Evolutionary conservation across 2,888 invertebrate species (phyloP).

Genomic region (Diadegma fenestrale): DNA sequence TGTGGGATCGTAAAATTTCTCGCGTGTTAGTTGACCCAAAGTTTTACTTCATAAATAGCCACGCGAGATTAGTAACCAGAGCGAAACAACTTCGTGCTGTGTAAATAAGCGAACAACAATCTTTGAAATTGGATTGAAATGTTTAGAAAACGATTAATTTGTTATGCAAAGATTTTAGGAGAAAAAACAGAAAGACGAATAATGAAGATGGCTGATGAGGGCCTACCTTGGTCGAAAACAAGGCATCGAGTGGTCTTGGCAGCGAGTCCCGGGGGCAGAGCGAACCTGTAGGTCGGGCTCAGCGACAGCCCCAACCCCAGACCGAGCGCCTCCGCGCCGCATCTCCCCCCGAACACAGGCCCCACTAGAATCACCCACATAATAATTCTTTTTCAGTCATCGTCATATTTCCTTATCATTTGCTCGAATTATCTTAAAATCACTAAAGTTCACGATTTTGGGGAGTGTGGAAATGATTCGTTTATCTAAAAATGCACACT

Average conservation of each 20-base stretch:
- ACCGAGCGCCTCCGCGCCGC: constrained; percentile 85
- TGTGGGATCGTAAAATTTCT: background rate
- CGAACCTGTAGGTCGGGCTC: constrained; percentile 85
- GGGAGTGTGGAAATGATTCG: background rate
- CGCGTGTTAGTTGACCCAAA: background rate
- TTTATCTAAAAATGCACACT: too few species aligned
- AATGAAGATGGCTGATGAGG: constrained; percentile 82
- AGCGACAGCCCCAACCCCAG: constrained; percentile 85
- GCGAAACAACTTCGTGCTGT: background rate
- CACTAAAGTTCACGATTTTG: background rate
- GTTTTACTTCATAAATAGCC: background rate
- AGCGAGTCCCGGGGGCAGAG: constrained; percentile 85
- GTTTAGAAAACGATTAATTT: background rate
- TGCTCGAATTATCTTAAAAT: background rate
- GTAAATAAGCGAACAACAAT: background rate
- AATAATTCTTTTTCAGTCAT: constrained; percentile 81
- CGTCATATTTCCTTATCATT: constrained; percentile 70
- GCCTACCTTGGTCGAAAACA: constrained; percentile 86
- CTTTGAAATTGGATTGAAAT: background rate
- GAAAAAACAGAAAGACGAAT: constrained; percentile 50
- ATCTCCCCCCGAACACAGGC: constrained; percentile 85
- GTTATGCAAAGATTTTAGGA: background rate
- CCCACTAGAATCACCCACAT: constrained; percentile 85
- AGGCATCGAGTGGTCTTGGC: constrained; percentile 85
- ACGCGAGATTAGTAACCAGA: background rate